Percentiles rank a stretch among this genome's conserved stretches.
These are phyloP conservation scores for Drosophila kanekoi DNA, from an alignment of 2,888 invertebrate genomes.

Conservation along the genomic window DNA sequence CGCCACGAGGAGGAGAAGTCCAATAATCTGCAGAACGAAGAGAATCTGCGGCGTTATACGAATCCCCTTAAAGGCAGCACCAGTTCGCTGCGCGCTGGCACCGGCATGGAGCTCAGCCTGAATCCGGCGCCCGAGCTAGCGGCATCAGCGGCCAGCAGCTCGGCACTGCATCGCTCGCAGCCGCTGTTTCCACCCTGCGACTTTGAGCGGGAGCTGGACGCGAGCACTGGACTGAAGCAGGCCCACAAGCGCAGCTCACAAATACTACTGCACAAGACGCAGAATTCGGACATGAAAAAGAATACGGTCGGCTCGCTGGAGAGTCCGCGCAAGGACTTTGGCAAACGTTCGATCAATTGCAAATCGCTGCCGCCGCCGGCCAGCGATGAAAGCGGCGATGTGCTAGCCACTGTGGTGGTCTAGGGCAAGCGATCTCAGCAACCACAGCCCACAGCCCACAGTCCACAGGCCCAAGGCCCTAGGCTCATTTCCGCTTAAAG, in stretches of 20 bases:
- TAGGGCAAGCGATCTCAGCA: conserved; percentile 77
- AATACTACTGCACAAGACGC: conserved; percentile 92
- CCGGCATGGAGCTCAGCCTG: conserved; percentile 86
- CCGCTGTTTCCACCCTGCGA: conserved; percentile 84
- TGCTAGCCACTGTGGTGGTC: conserved; percentile 87
- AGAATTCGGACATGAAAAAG: conserved; percentile 93
- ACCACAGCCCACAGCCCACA: conserved; percentile 10
- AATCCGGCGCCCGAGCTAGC: conserved; percentile 84
- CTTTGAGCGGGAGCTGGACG: conserved; percentile 84
- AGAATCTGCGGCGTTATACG: conserved; percentile 93
- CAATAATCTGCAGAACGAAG: conserved; percentile 96
- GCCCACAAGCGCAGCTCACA: conserved; percentile 87
- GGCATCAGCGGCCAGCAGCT: conserved; percentile 85
- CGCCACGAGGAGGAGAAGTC: conserved; percentile 94
- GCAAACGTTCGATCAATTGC: conserved; percentile 89
- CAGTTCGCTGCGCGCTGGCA: conserved; percentile 86
- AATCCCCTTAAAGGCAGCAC: conserved; percentile 90
- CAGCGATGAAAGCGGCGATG: conserved; percentile 85
- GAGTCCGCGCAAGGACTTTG: conserved; percentile 90
- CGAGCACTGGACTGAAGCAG: conserved; percentile 82
- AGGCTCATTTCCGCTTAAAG: conserved; percentile 58
- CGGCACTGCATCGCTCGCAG: conserved; percentile 83
- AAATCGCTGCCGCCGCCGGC: conserved; percentile 83
- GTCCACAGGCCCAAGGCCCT: conserved; percentile 20
- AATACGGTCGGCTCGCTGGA: conserved; percentile 89